Conservation (phyloP, 2,113 vertebrate genomes). For the Alouatta palliata region DNA sequence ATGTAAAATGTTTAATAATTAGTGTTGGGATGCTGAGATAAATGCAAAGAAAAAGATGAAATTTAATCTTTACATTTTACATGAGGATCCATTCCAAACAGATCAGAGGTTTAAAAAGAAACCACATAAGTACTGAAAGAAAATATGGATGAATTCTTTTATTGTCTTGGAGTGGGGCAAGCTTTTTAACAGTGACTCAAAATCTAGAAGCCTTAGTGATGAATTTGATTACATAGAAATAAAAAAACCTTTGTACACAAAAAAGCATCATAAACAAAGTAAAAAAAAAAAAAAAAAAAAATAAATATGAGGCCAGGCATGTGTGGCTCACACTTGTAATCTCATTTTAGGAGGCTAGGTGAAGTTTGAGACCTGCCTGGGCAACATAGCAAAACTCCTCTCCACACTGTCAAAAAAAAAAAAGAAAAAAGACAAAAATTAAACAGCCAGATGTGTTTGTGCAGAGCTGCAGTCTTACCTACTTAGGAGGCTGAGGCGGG, state of each 20-base stretch:
- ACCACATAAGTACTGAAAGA: neutral
- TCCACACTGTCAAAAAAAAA: too few relatives aligned
- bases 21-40: neutral
- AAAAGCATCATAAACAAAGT: neutral
- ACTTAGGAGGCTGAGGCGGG: too few relatives aligned
- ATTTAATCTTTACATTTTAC: neutral
- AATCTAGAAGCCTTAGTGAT: neutral
- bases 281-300: neutral
- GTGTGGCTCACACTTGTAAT: too few relatives aligned
- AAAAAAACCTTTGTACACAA: neutral
- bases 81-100: neutral
- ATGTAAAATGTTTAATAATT: neutral
- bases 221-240: neutral
- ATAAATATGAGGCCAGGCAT: neutral
- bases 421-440: too few relatives aligned
- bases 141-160: neutral
- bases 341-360: too few relatives aligned
- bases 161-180: neutral
- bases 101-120: neutral
- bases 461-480: too few relatives aligned
- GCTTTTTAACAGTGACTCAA: neutral
- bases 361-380: too few relatives aligned
- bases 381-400: too few relatives aligned
- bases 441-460: too few relatives aligned
- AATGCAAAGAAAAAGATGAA: neutral